Evolutionary conservation across 2,113 vertebrate species (phyloP), one percentile per base, ranked within the genome.

Genomic region (Phasianus colchicus): DNA sequence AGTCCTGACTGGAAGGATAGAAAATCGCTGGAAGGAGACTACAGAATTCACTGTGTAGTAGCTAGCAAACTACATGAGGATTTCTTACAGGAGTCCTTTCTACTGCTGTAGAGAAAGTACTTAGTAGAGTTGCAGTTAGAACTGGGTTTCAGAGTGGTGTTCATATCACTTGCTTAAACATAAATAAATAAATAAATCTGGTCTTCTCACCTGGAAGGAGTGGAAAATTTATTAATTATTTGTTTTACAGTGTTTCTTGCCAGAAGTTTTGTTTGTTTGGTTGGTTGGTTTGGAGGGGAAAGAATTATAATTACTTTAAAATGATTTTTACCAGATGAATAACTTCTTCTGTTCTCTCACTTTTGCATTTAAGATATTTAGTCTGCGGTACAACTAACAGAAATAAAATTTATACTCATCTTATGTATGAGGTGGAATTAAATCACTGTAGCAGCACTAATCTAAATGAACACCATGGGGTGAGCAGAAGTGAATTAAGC

Each of bases 301-400:
- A n/a, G 1, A n/a, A 27, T 34, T 13, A 38, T 66, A 6, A 42
- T 79, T 63, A 54, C 5, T 5, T 74, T 55, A 70, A 94, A 81
- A 96, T 78, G 88, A 69, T 83, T 96, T 97, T 88, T 88, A 96
- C 75, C 64, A 96, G 85, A 76, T 95, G 88, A 92, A 87, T 75
- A 74, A 95, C 96, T 94, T 98, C 95, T 95, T 98, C 98, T 96
- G 61, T 96, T 32, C 4, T 9, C 10, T 86, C 42, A 83, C 55
- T 83, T 97, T 98, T 98, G 74, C 98, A 97, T 97, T 96, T 91
- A 89, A 98, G 95, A 88, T 97, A 97, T 92, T 98, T 98, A 91
- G 97, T 90, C 87, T 98, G 95, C 79, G 96, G 95, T 85, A 96
- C 80, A 96, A 82, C 92, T 94, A 96, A 95, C 40, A 97, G 89